A percentile compares a stretch with the other conserved stretches of the same genome.
Evolutionary conservation across 2,888 invertebrate genomes (phyloP).

Genomic region (Lasioglossum zephyrum): DNA sequence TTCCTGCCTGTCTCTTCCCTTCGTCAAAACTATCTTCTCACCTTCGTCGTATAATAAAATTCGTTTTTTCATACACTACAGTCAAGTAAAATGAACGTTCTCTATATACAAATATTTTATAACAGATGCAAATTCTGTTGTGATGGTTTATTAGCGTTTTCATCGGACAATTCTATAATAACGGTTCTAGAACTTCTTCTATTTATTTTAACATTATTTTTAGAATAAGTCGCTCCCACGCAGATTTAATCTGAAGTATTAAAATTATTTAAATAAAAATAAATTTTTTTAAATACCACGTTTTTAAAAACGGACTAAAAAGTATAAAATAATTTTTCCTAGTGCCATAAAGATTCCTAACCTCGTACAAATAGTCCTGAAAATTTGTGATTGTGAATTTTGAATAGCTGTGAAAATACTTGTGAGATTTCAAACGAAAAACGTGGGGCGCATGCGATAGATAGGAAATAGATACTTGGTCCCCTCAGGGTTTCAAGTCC

Average conservation of each 20-base stretch:
- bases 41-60: neutral
- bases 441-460: too few species aligned
- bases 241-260: neutral
- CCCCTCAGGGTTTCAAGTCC: too few species aligned
- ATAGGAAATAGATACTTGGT: too few species aligned
- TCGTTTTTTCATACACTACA: neutral
- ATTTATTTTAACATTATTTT: neutral
- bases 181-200: neutral
- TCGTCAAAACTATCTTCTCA: neutral
- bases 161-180: neutral
- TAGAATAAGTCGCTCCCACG: neutral
- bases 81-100: neutral
- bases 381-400: too few species aligned
- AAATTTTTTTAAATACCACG: too few species aligned
- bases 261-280: too few species aligned
- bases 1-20: neutral
- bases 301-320: too few species aligned
- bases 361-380: too few species aligned
- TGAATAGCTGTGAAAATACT: too few species aligned
- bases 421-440: too few species aligned
- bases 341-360: too few species aligned
- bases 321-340: too few species aligned
- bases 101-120: neutral
- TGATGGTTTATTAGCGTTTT: neutral
- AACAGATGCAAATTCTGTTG: neutral